These are phyloP conservation scores for Cryptophagus acutangulus DNA, from an alignment of 2,888 invertebrate species.

Conservation along the genomic window DNA sequence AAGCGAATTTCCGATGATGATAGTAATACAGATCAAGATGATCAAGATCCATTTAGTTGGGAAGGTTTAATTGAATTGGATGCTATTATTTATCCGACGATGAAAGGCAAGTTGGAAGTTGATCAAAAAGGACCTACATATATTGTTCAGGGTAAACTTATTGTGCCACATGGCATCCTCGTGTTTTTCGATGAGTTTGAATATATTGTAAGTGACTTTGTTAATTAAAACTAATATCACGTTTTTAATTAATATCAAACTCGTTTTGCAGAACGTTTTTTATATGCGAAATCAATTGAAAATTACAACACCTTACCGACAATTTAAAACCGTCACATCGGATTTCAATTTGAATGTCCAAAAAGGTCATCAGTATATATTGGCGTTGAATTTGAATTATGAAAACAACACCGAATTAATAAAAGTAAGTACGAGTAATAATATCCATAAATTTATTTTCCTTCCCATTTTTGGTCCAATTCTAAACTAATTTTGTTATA, in stretches of 20 bases:
- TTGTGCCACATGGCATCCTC: slow-evolving; percentile 54
- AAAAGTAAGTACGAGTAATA: slow-evolving; percentile 47
- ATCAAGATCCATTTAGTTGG: slow-evolving; percentile 53
- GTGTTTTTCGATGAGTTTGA: slow-evolving; percentile 55
- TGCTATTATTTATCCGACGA: slow-evolving; percentile 54
- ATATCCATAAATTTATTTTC: too few species aligned
- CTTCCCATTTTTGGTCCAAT: slow-evolving; percentile 8
- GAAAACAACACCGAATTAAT: slow-evolving; percentile 46
- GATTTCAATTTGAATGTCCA: slow-evolving; percentile 50
- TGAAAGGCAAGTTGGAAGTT: slow-evolving; percentile 53
- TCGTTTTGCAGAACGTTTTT: slow-evolving; percentile 45
- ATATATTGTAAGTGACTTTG: slow-evolving; percentile 47
- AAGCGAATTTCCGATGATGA: slow-evolving; percentile 31
- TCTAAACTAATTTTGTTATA: slow-evolving; percentile 31
- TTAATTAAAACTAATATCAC: not conserved
- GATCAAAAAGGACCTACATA: slow-evolving; percentile 57
- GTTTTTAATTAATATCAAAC: slow-evolving; percentile 20
- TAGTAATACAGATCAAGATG: slow-evolving; percentile 33
- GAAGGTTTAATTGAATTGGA: slow-evolving; percentile 55
- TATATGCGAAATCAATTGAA: slow-evolving; percentile 55
- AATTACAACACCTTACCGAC: slow-evolving; percentile 53
- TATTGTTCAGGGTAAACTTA: slow-evolving; percentile 49
- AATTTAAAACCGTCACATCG: slow-evolving; percentile 50
- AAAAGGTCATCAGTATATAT: slow-evolving; percentile 47
- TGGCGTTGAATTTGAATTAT: slow-evolving; percentile 50